Base-by-base conservation (phyloP, 2,888 invertebrate genomes). In the Pristionchus japonicus region DNA sequence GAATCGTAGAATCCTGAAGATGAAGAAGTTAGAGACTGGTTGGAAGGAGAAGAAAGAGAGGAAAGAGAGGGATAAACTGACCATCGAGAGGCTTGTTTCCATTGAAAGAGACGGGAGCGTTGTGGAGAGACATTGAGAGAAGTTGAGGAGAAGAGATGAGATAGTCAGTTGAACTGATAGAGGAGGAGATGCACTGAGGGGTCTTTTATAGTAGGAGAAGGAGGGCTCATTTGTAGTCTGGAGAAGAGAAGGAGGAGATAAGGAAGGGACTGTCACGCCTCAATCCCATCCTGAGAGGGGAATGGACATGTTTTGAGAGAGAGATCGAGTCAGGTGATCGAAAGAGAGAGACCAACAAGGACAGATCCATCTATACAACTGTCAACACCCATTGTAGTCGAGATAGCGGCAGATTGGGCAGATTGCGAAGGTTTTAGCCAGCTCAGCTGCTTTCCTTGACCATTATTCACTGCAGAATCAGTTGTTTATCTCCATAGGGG, bases 1-100 rank as follows among this genome's bases (percentile, higher is more conserved):
- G 77, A 43, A 47, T 77, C 77, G 77, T 43, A 77, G 77, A 77
- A 77, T 27, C 43, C 77, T 77, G 77, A 77, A 77, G 43, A 77
- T n/a, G 43, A 34, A 0, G 34, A 31, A 34, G 11, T 34, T 34
- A 67, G 17, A 67, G 31, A 34, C 15, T 67, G 31, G 31, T n/a
- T n/a, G n/a, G n/a, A 74, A 40, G n/a, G 74, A 40, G 40, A 40
- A 23, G 27, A 67, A n/a, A n/a, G n/a, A 3, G 64, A 9, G 17
- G 27, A 31, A 3, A 17, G 34, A 11, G 57, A 17, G 34, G 13
- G n/a, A n/a, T n/a, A 3, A 11, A 47, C 77, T 77, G n/a, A 77
- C 77, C 77, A 77, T 77, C 43, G 27, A 77, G 13, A 27, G 77
- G 77, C 77, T 77, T 77, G 77, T 77, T 77, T 17, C n/a, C 43